Conservation (phyloP, 2,888 invertebrate species). For the Drosophila hamatofila region DNA sequence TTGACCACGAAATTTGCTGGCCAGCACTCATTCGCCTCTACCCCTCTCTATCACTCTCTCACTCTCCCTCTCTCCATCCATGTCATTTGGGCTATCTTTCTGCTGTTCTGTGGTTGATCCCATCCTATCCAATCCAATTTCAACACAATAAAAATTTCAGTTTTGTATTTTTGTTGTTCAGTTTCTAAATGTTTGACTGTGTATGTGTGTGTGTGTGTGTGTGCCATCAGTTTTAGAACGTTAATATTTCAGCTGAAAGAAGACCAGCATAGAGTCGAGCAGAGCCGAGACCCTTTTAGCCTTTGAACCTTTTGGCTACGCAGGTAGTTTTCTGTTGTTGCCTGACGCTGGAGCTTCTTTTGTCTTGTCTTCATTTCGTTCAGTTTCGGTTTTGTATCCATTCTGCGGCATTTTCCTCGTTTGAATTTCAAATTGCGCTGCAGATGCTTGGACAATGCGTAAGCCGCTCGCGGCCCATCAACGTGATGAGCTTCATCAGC, state of each 20-base stretch:
- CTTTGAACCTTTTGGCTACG: conserved; percentile 71
- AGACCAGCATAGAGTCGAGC: conserved; percentile 28
- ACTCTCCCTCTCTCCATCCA: not conserved
- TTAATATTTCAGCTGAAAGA: conserved; percentile 59
- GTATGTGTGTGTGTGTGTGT: conserved; percentile 9
- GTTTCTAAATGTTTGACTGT: conserved; percentile 52
- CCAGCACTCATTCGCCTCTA: conserved; percentile 20
- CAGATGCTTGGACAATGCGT: conserved; percentile 72
- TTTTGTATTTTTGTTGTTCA: conserved; percentile 62
- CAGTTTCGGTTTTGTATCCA: conserved; percentile 15
- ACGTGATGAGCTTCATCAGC: conserved; percentile 51
- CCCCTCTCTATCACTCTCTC: not conserved
- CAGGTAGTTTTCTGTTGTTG: conserved; percentile 63
- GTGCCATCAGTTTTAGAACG: conserved; percentile 27
- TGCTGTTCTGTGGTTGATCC: conserved; percentile 23
- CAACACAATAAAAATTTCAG: conserved; percentile 54
- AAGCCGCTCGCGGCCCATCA: conserved; percentile 55
- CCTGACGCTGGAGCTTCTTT: conserved; percentile 48
- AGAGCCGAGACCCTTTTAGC: conserved; percentile 69
- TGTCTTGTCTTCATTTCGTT: conserved; percentile 62
- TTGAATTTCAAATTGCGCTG: conserved; percentile 72
- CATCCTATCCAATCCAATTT: conserved; percentile 28
- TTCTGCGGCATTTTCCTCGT: conserved; percentile 26
- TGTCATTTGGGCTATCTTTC: conserved; percentile 1
- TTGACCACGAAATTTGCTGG: conserved; percentile 73